Percentiles rank a stretch among this genome's conserved stretches.
Conservation (phyloP, 2,888 invertebrate genomes). For the Orthonychiurus folsomi region DNA sequence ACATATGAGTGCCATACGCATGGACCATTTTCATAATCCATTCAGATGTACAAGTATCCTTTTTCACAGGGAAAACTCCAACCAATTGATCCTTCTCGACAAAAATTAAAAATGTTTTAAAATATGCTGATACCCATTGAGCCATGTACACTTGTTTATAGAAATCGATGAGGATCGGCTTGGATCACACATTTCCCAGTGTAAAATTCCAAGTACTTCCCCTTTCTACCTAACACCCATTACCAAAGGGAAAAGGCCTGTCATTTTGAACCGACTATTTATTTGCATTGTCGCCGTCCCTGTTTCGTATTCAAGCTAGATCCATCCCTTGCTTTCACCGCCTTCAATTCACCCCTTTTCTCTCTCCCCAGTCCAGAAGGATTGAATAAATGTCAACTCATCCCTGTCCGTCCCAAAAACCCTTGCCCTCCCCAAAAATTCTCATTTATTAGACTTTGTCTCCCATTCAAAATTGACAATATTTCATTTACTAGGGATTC, state of each 20-base stretch:
- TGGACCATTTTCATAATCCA: no score
- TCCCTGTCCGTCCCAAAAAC: not conserved
- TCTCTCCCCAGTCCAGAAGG: not conserved
- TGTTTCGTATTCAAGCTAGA: not conserved
- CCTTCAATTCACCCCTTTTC: not conserved
- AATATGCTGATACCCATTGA: no score
- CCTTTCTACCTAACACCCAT: no score
- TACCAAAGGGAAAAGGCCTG: no score
- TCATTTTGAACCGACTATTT: no score
- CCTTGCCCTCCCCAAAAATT: not conserved
- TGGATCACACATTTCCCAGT: not conserved
- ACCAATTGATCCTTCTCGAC: no score
- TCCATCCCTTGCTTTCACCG: not conserved
- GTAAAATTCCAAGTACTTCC: not conserved
- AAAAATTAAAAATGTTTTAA: no score
- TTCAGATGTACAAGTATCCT: no score
- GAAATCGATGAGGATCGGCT: not conserved
- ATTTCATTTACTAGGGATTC: not conserved
- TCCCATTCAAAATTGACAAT: not conserved
- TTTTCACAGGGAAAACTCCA: no score
- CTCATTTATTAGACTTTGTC: not conserved
- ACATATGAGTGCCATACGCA: no score
- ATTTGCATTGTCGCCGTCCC: conserved; percentile 1
- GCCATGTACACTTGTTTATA: no score
- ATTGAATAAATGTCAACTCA: not conserved